phyloP scores from a whole-genome alignment of 2,888 invertebrate genomes.

The Cryptocephalus primarius region DNA sequence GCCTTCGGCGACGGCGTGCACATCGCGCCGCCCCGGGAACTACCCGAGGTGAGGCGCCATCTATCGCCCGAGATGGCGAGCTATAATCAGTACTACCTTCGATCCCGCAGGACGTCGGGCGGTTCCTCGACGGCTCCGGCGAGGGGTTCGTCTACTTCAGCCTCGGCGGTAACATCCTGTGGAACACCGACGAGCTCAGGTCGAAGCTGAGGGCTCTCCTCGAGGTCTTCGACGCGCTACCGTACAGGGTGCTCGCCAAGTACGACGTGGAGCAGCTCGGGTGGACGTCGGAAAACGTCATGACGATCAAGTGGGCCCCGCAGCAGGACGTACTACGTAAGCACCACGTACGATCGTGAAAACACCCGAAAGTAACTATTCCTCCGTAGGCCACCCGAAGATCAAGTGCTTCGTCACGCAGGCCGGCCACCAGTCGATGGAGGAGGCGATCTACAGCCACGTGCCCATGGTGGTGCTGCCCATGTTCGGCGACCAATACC shows the following conservation, averaged over 20 bases:
- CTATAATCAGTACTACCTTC: too few relatives aligned
- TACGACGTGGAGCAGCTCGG: constrained; percentile 9
- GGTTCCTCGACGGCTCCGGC: too few relatives aligned
- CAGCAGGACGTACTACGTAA: constrained; percentile 13
- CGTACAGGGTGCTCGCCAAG: constrained; percentile 16
- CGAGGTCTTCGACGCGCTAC: constrained; percentile 10
- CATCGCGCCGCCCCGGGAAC: constrained; percentile 14
- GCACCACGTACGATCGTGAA: constrained; percentile 13
- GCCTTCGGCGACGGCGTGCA: constrained; percentile 25
- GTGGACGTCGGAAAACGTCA: constrained; percentile 11
- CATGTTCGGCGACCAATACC: constrained; percentile 20
- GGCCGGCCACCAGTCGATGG: constrained; percentile 19
- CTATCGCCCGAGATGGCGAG: too few relatives aligned
- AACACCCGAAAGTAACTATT: constrained; percentile 22
- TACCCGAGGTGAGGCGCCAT: constrained; percentile 20
- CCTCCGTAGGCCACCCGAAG: constrained; percentile 21
- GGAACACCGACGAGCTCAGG: constrained; percentile 1
- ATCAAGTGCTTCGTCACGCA: constrained; percentile 23
- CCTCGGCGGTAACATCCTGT: constrained; percentile 12
- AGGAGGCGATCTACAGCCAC: constrained; percentile 16
- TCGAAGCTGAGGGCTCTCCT: constrained; percentile 4
- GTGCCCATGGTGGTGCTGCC: constrained; percentile 24
- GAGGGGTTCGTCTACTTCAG: constrained; percentile 14
- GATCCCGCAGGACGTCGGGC: too few relatives aligned
- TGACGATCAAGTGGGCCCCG: constrained; percentile 11